Evolutionary conservation across 2,888 invertebrate genomes (phyloP).

Genomic region (Thereva unica): DNA sequence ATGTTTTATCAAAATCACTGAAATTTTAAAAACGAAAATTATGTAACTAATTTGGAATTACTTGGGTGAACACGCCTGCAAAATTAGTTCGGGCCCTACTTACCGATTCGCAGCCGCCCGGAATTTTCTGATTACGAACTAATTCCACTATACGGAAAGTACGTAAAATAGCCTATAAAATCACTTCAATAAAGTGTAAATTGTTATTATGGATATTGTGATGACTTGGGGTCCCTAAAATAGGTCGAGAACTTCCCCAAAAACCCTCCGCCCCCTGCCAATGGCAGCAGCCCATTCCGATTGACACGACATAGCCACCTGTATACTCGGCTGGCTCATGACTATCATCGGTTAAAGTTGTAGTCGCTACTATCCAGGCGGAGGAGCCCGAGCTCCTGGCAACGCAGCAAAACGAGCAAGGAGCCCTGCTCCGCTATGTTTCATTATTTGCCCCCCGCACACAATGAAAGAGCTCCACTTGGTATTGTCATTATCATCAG

Average conservation of each 20-base stretch:
- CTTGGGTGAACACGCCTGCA: too few relatives aligned
- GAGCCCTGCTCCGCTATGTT: conserved; percentile 28
- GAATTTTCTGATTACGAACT: too few relatives aligned
- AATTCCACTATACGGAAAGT: too few relatives aligned
- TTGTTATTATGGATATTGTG: neutral
- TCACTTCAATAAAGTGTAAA: too few relatives aligned
- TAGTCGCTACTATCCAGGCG: conserved; percentile 30
- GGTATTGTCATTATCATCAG: conserved; percentile 35
- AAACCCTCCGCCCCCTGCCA: conserved; percentile 8
- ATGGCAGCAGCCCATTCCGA: neutral
- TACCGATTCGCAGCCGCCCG: too few relatives aligned
- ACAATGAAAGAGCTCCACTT: conserved; percentile 17
- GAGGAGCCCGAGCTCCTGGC: conserved; percentile 18
- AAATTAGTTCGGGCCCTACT: too few relatives aligned
- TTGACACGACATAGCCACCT: conserved; percentile 3
- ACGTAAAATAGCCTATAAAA: too few relatives aligned
- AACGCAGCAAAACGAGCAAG: neutral
- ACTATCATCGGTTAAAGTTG: conserved; percentile 35
- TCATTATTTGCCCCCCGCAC: conserved; percentile 30
- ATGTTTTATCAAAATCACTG: too few relatives aligned
- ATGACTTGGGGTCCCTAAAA: neutral
- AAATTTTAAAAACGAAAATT: too few relatives aligned
- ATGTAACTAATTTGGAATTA: too few relatives aligned
- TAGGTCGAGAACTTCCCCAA: neutral
- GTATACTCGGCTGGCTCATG: conserved; percentile 23